phyloP scores from a whole-genome alignment of 2,797 vertebrate genomes.

The Brachymystax lenok region DNA sequence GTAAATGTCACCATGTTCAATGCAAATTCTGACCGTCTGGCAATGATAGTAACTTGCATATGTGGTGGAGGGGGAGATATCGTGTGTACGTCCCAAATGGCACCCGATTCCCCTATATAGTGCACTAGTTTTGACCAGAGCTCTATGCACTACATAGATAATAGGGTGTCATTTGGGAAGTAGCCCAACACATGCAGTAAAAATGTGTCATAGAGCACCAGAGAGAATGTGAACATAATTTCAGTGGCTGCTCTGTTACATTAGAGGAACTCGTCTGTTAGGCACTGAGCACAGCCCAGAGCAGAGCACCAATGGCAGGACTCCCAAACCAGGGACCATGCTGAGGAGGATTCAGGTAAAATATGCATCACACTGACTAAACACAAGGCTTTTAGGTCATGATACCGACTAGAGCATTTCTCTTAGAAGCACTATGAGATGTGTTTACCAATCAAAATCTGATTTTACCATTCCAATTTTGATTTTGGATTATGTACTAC shows the following conservation, averaged over 20 bases:
- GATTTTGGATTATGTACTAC: background rate
- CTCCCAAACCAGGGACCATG: background rate
- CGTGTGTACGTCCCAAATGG: background rate
- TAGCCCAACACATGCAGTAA: background rate
- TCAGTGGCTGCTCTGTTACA: slow-evolving; percentile 12
- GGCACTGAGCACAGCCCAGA: background rate
- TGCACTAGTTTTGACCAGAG: background rate
- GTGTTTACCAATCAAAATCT: background rate
- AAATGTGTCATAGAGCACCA: slow-evolving; percentile 16
- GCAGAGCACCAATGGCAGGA: slow-evolving; percentile 11
- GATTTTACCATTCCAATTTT: background rate
- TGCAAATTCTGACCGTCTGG: background rate
- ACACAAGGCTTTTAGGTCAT: background rate
- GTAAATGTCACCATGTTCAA: slow-evolving; percentile 43
- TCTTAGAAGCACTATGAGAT: background rate
- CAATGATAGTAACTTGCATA: background rate
- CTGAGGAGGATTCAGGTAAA: background rate
- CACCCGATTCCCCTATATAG: background rate
- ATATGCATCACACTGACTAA: background rate
- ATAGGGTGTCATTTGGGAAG: background rate
- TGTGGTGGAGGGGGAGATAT: background rate
- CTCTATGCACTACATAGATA: background rate
- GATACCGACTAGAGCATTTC: background rate
- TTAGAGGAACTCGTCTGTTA: slow-evolving; percentile 9
- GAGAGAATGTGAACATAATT: slow-evolving; percentile 22